phyloP scores from a whole-genome alignment of 35 echinoderm and acorn worm species.

The Apostichopus californicus region DNA sequence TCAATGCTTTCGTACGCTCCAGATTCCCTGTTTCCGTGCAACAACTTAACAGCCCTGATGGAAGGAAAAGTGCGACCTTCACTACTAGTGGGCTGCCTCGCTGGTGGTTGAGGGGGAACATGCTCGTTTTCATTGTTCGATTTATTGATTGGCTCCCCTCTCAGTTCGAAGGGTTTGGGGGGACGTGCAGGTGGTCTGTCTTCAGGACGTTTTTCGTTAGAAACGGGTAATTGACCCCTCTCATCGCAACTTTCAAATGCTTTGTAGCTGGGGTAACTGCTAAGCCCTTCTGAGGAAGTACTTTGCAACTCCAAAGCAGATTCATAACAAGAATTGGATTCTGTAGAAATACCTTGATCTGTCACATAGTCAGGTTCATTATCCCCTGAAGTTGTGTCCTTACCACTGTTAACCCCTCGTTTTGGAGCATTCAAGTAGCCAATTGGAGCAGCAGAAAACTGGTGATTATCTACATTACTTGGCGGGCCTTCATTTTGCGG shows the following conservation, averaged over 20 bases:
- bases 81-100: constrained; percentile 61
- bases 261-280: not conserved
- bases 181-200: constrained; percentile 63
- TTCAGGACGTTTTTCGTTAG: not conserved
- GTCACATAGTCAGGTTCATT: not conserved
- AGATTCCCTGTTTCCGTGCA: constrained; percentile 25
- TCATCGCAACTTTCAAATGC: not conserved
- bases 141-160: constrained; percentile 15
- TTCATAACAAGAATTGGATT: not conserved
- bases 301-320: not conserved
- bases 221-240: not conserved
- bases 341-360: not conserved
- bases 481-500: not conserved
- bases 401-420: not conserved
- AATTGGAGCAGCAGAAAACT: constrained; percentile 1
- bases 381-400: not conserved
- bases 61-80: not conserved
- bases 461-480: not conserved
- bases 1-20: constrained; percentile 33
- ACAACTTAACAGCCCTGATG: constrained; percentile 25
- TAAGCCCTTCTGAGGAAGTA: too few species aligned
- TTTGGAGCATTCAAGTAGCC: constrained; percentile 33
- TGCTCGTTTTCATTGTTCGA: not conserved
- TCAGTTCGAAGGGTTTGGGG: constrained; percentile 64
- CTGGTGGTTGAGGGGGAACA: constrained; percentile 79